Evolutionary conservation across 2,888 invertebrate genomes (phyloP).

Genomic region (Stictocephala bisonia): DNA sequence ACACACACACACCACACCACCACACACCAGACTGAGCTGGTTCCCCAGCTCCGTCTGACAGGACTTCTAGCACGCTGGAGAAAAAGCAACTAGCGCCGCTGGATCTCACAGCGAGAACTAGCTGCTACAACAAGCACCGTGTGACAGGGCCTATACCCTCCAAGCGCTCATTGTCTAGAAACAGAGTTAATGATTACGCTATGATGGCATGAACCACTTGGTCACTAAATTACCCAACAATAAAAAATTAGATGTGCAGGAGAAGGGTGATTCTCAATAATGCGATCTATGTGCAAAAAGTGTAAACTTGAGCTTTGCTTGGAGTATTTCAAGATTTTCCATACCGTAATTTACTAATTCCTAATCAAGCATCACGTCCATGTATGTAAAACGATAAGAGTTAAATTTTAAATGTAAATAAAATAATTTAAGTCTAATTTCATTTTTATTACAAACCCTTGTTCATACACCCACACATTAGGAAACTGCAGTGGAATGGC

Average conservation of each 20-base stretch:
- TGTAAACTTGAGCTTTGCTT: constrained; percentile 3
- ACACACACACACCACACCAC: too few relatives aligned
- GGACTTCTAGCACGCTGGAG: too few relatives aligned
- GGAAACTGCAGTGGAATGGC: background rate
- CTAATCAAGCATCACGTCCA: too few relatives aligned
- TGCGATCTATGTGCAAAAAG: constrained; percentile 6
- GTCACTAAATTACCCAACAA: background rate
- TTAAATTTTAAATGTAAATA: too few relatives aligned
- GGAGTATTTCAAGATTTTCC: background rate
- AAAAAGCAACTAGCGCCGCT: too few relatives aligned
- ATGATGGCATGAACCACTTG: background rate
- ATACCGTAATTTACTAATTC: background rate
- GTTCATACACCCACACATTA: too few relatives aligned
- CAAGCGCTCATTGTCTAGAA: background rate
- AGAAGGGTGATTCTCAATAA: background rate
- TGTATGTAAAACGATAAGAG: too few relatives aligned
- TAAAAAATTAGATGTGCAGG: constrained; percentile 1
- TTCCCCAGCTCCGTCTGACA: too few relatives aligned
- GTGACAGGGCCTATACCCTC: constrained; percentile 20
- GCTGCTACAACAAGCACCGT: too few relatives aligned
- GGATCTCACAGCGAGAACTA: too few relatives aligned
- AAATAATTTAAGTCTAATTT: too few relatives aligned
- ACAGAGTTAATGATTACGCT: background rate
- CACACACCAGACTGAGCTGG: too few relatives aligned
- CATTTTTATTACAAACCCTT: background rate